phyloP scores from a whole-genome alignment of 2,113 vertebrate species.

The Diphyllodes magnificus region DNA sequence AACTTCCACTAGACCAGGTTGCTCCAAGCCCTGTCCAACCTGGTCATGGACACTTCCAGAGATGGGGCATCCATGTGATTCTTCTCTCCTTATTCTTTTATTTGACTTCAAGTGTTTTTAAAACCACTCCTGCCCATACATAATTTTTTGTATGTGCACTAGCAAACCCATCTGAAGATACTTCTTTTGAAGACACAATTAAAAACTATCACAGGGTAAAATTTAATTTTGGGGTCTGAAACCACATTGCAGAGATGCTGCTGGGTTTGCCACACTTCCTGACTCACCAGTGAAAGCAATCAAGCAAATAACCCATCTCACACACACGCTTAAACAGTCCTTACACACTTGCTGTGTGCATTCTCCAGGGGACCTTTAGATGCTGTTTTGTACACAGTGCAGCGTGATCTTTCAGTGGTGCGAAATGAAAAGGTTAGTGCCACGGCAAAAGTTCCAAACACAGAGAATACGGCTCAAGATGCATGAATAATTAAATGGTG shows the following conservation, averaged over 20 bases:
- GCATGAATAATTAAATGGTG: constrained; percentile 13
- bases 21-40: not conserved
- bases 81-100: not conserved
- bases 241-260: not conserved
- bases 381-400: not conserved
- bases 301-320: not conserved
- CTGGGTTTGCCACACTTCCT: not conserved
- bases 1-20: not conserved
- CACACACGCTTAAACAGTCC: not conserved
- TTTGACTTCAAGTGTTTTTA: not conserved
- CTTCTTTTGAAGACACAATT: not conserved
- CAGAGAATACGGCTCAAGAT: not conserved
- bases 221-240: not conserved
- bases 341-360: not conserved
- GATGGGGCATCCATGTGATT: not conserved
- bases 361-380: not conserved
- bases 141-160: not conserved
- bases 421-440: constrained; percentile 1
- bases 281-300: not conserved
- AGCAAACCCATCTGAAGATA: not conserved
- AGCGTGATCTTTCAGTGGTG: not conserved
- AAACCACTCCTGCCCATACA: not conserved
- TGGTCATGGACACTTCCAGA: not conserved
- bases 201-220: not conserved
- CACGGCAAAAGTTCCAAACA: not conserved